Base-by-base conservation (phyloP, 1,140 invertebrate species). In the Choristoneura fumiferana region DNA sequence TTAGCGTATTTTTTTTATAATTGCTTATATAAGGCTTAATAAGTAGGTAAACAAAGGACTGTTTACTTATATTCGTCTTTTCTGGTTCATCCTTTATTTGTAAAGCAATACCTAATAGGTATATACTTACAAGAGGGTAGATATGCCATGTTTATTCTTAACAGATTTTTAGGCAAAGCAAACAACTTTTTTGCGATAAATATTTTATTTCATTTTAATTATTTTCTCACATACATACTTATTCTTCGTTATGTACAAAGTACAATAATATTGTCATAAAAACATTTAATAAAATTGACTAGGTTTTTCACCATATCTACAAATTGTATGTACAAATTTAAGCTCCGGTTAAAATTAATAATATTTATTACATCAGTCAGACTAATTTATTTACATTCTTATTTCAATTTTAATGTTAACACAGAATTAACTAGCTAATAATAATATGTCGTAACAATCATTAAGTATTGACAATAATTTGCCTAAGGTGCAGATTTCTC, bases 261-360 rank as follows among this genome's bases (percentile, higher is more conserved):
- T 84, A 85, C 81, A 85, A 82, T 85, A 64, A 85, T 83, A 87
- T 87, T 85, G 84, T 84, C 84, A 69, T 81, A 82, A 81, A 66
- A 84, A 85, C 76, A 82, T 80, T 82, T 57, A 85, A 82, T 85
- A 81, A 80, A 87, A 87, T 87, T 87, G 82, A 87, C 84, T 87
- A 87, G 72, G 76, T 60, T 71, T 75, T 71, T 74, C 65, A 72
- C 62, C 66, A 61, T 84, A 81, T 78, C 78, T 84, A 87, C 77
- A 84, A 75, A 84, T 67, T 76, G 52, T 87, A 81, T 84, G 69
- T 83, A 87, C 78, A 83, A 77, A 63, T 73, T 57, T 84, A 84
- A 84, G 81, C 80, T 84, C 80, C 69, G 67, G 78, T 77, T 66
- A 73, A 78, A 76, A 72, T 63, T 57, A 29, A 6, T 29, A 57